Evolutionary conservation across 1,140 invertebrate genomes (phyloP).

Genomic region (Penaeus indicus): DNA sequence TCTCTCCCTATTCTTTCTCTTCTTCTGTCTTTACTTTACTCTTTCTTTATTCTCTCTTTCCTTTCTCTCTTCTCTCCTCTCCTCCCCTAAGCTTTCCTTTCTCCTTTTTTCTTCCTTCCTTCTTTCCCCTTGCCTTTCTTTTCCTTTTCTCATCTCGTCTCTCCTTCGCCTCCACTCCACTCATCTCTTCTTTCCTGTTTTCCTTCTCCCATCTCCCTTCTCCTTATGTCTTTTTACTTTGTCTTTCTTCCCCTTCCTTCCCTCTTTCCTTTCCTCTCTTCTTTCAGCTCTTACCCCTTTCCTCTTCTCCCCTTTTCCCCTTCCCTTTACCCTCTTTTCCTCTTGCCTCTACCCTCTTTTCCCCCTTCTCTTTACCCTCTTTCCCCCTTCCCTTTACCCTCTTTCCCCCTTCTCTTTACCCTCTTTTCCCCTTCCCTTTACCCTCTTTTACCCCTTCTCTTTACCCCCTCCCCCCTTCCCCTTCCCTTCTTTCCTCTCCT

Average conservation of each 20-base stretch:
- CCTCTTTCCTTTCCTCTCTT: too few species aligned
- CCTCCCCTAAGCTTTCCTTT: neutral
- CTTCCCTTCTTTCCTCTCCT: neutral
- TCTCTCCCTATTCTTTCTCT: too few species aligned
- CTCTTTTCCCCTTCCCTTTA: neutral
- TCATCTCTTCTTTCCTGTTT: too few species aligned
- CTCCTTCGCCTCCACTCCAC: too few species aligned
- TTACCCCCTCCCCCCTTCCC: neutral
- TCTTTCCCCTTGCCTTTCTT: neutral
- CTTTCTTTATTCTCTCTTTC: neutral
- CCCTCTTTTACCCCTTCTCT: neutral
- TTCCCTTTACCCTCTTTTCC: neutral
- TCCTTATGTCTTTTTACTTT: too few species aligned
- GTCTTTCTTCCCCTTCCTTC: too few species aligned
- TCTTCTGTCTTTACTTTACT: too few species aligned
- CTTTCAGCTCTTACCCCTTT: neutral
- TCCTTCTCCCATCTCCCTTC: too few species aligned
- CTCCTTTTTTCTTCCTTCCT: neutral
- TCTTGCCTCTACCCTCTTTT: neutral
- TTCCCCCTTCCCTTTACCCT: neutral
- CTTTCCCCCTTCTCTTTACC: too few species aligned
- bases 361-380: neutral
- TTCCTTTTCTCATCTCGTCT: too few species aligned
- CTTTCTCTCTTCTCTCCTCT: neutral
- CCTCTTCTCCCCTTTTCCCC: neutral